Evolutionary conservation across 2,113 vertebrate genomes (phyloP).

Genomic region (Leucopternis melanops): DNA sequence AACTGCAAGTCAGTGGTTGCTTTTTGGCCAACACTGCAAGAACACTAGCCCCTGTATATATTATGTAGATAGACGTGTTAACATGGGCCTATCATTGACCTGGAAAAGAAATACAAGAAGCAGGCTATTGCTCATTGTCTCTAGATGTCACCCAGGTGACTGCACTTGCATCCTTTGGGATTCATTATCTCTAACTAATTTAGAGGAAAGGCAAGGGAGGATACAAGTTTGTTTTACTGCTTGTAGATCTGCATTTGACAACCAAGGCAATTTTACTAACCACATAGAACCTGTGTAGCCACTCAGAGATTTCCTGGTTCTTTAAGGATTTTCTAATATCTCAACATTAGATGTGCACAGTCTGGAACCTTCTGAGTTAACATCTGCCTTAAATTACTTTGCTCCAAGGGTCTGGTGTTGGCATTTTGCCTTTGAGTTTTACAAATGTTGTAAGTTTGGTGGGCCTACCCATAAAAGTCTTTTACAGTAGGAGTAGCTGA

Average conservation of each 20-base stretch:
- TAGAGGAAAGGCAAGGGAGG: background rate
- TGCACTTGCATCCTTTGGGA: background rate
- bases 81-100: background rate
- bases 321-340: background rate
- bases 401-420: background rate
- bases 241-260: background rate
- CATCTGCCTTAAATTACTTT: background rate
- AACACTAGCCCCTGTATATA: background rate
- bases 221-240: background rate
- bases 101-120: background rate
- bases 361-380: background rate
- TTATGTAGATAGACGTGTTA: background rate
- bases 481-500: too few relatives aligned
- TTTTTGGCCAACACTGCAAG: background rate
- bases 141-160: background rate
- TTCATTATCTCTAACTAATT: background rate
- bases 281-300: background rate
- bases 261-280: background rate
- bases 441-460: background rate
- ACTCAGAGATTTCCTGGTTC: background rate
- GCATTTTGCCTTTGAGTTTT: background rate
- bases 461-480: too few relatives aligned
- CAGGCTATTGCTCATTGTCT: background rate
- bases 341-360: fast-evolving
- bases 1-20: background rate